phyloP scores from a whole-genome alignment of 1,140 invertebrate genomes.

The Asobara japonica region DNA sequence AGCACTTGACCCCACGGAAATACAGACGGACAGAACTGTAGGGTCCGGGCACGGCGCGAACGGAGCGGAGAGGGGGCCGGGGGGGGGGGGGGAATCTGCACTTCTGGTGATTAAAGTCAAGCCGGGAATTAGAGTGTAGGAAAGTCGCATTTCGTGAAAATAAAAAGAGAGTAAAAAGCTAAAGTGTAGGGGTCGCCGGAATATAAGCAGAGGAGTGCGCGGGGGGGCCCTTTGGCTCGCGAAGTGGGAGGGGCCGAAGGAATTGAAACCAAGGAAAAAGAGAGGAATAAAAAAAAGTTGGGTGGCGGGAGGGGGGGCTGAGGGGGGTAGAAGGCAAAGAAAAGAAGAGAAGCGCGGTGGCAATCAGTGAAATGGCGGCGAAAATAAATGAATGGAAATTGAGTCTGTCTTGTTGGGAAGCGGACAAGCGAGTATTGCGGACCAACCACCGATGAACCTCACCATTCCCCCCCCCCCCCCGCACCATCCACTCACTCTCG shows the following conservation, averaged over 20 bases:
- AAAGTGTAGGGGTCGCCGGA: conserved; percentile 6
- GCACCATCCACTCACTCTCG: conserved; percentile 12
- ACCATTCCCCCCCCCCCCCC: background rate
- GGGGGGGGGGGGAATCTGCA: conserved; percentile 40
- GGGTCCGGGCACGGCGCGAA: too few relatives aligned
- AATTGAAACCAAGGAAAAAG: conserved; percentile 18
- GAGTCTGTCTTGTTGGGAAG: conserved; percentile 52
- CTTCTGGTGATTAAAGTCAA: conserved; percentile 58
- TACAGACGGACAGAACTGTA: too few relatives aligned
- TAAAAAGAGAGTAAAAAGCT: conserved; percentile 2
- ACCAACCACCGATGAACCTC: conserved; percentile 35
- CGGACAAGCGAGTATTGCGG: conserved; percentile 32
- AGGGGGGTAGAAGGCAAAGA: conserved; percentile 10
- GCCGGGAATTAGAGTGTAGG: conserved; percentile 54
- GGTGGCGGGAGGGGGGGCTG: background rate
- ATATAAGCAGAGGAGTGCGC: background rate
- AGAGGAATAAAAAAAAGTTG: conserved; percentile 20
- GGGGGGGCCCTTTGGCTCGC: conserved; percentile 1
- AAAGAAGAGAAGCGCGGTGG: conserved; percentile 39
- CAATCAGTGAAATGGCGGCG: conserved; percentile 63
- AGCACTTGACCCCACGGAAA: conserved; percentile 48
- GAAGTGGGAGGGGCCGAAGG: conserved; percentile 14
- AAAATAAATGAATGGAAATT: conserved; percentile 64
- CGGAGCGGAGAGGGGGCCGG: background rate
- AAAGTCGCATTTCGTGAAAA: conserved; percentile 35